Percentiles rank a stretch among this genome's conserved stretches.
These are phyloP conservation scores for Pimpla rufipes DNA, from an alignment of 2,888 invertebrate species.

Conservation along the genomic window DNA sequence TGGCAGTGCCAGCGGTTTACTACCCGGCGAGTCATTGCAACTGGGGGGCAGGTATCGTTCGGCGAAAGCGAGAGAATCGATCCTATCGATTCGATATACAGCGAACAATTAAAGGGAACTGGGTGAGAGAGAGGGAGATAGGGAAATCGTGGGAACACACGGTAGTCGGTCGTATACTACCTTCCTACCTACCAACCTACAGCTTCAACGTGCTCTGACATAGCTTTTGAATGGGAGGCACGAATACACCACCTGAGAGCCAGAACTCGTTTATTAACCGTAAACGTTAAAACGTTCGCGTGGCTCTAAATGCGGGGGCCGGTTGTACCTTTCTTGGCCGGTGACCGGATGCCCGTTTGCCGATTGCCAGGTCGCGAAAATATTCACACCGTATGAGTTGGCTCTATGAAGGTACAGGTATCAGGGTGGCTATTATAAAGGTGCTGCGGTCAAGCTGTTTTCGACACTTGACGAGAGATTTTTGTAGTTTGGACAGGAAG, in stretches of 20 bases:
- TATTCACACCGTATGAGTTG: conserved; percentile 5
- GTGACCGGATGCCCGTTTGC: conserved; percentile 23
- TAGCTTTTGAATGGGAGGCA: neutral
- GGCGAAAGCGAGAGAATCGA: conserved; percentile 60
- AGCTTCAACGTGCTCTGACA: neutral
- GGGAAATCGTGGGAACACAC: conserved; percentile 57
- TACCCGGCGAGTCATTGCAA: neutral
- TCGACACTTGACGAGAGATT: conserved; percentile 24
- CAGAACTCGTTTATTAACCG: conserved; percentile 43
- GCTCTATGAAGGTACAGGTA: too few species aligned
- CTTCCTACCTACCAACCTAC: too few species aligned
- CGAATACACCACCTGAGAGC: conserved; percentile 3
- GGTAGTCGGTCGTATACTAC: conserved; percentile 4
- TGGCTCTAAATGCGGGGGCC: neutral
- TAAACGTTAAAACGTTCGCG: conserved; percentile 39
- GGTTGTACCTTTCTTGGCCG: neutral
- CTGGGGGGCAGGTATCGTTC: conserved; percentile 42
- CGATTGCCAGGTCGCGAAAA: conserved; percentile 30
- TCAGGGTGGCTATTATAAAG: too few species aligned
- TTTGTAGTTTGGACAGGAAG: too few species aligned
- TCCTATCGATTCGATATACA: conserved; percentile 53
- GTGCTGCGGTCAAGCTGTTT: conserved; percentile 29
- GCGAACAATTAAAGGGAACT: conserved; percentile 58
- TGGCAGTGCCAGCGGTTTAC: neutral
- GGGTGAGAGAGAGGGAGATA: too few species aligned